phyloP scores from a whole-genome alignment of 2,888 invertebrate species.

The Machimus rusticus region DNA sequence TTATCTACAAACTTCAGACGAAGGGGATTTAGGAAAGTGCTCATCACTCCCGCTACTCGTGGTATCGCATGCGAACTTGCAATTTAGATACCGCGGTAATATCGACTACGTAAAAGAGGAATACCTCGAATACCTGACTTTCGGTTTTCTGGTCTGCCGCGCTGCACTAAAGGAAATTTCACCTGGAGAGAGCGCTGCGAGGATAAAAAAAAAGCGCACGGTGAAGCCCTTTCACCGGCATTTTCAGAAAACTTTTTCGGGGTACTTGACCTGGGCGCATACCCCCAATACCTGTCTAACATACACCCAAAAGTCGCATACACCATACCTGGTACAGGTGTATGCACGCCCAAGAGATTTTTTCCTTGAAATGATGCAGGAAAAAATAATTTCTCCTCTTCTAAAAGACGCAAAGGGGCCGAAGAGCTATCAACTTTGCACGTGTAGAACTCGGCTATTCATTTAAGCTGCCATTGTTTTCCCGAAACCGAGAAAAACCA shows the following conservation, averaged over 20 bases:
- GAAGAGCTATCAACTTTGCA: background rate
- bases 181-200: background rate
- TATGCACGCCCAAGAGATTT: background rate
- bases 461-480: background rate
- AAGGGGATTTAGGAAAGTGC: background rate
- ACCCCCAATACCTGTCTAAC: background rate
- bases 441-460: background rate
- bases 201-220: background rate
- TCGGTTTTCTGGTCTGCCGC: background rate
- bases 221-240: background rate
- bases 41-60: background rate
- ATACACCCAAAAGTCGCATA: background rate
- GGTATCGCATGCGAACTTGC: slow-evolving; percentile 23
- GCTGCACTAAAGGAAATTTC: slow-evolving; percentile 3
- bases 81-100: slow-evolving; percentile 17
- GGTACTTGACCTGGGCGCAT: slow-evolving; percentile 30
- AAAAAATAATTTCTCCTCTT: background rate
- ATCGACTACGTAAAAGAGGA: background rate
- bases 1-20: slow-evolving; percentile 26
- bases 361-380: background rate
- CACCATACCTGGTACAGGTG: background rate
- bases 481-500: background rate
- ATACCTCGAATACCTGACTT: background rate
- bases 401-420: background rate
- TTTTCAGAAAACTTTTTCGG: slow-evolving; percentile 18